Base-by-base conservation (phyloP, 2,888 invertebrate species). In the Phyto melanocephala region DNA sequence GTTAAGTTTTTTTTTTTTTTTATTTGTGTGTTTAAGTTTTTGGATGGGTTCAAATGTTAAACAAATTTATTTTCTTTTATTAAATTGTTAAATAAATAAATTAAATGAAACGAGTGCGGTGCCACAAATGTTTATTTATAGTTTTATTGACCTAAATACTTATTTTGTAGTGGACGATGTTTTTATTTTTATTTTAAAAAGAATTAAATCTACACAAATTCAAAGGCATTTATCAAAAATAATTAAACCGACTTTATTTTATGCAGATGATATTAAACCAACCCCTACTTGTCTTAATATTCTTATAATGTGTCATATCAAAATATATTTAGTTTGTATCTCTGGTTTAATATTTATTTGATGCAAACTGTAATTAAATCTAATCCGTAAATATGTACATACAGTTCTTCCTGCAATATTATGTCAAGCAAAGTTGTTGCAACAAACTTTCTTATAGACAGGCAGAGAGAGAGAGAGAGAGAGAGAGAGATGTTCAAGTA, bases 361-460 rank as follows among this genome's bases (percentile, higher is more conserved):
- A 42, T 28, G 10, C 35, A 24, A 33, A 24, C 10, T 7, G 20
- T 42, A 40, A 42, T 6, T 24, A 24, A 24, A 33, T 13, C 13
- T 22, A 22, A 24, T 22, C 60, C 42, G 17, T n/a, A 42, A 10
- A 24, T n/a, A n/a, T n/a, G n/a, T 42, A 37, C n/a, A 40, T 45
- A 11, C 62, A 20, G 10, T 17, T 40, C 52, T 67, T 67, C 40
- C 67, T 67, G 52, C 22, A 50, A 24, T 35, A 65, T 37, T 52
- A 15, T 40, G 40, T 7, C 35, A 6, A n/a, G 37, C 15, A 15
- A 11, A 50, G 52, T 52, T 52, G 37, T 67, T 67, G 11, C 42
- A 11, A 40, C n/a, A 40, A 40, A 50, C 22, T 50, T 13, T 17
- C n/a, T n/a, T 22, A 37, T 22, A 47, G 50, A 47, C 47, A 33